Percentiles rank a stretch among this genome's conserved stretches.
phyloP scores from a whole-genome alignment of 1,140 invertebrate genomes.

The Orchesella cincta region DNA sequence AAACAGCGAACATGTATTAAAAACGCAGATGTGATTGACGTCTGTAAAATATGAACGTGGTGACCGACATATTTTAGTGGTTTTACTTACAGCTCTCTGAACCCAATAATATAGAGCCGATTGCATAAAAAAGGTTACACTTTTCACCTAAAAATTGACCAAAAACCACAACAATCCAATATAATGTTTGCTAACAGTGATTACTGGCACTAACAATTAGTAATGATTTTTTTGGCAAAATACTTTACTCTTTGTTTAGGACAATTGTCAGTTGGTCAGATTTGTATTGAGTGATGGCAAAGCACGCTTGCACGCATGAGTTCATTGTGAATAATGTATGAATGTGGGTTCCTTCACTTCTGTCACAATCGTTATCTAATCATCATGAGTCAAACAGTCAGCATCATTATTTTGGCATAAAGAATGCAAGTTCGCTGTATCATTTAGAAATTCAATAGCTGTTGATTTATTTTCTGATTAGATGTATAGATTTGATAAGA shows the following conservation, averaged over 20 bases:
- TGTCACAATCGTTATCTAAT: no score
- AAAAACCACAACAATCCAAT: neutral
- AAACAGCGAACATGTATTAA: neutral
- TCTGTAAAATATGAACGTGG: neutral
- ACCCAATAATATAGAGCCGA: neutral
- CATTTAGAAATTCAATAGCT: no score
- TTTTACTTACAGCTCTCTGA: no score
- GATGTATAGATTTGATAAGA: no score
- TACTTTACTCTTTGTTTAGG: neutral
- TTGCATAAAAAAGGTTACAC: neutral
- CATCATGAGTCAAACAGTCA: neutral
- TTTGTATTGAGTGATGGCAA: no score
- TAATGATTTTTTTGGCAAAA: neutral
- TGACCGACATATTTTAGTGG: no score
- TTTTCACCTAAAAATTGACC: neutral
- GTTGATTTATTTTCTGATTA: no score
- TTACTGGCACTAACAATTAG: neutral
- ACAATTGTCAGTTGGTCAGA: no score
- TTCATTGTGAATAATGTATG: no score
- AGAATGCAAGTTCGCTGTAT: no score
- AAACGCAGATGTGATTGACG: neutral
- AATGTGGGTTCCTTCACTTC: no score
- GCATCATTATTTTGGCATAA: neutral
- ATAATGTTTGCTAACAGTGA: neutral
- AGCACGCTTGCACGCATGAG: no score